A percentile compares a stretch with the other conserved stretches of the same genome.
phyloP scores from a whole-genome alignment of 2,797 vertebrate species.

The Agapornis canus region DNA sequence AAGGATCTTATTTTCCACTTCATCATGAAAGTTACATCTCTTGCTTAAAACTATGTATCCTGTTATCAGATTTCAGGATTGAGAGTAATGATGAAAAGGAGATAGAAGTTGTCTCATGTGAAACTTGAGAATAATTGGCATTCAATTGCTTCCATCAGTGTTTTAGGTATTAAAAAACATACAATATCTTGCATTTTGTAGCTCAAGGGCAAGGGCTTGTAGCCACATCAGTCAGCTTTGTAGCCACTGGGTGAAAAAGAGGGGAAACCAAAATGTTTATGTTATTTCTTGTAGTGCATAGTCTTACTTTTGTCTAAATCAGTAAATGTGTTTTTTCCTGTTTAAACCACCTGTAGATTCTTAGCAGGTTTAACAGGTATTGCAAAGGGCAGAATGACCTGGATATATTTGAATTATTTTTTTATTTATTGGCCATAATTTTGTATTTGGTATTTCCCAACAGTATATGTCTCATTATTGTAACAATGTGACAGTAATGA shows the following conservation, averaged over 20 bases:
- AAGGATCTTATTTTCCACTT: constrained; percentile 11
- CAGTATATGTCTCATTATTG: neutral
- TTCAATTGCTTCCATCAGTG: neutral
- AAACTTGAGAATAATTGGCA: neutral
- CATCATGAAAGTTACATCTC: neutral
- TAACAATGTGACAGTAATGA: neutral
- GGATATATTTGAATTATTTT: neutral
- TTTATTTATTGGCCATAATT: neutral
- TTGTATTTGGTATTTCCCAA: neutral
- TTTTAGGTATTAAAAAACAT: neutral
- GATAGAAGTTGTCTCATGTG: neutral
- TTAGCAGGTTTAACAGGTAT: neutral
- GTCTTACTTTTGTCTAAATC: neutral
- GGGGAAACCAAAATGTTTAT: neutral
- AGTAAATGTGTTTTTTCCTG: neutral
- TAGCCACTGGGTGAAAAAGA: neutral
- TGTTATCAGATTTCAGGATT: neutral
- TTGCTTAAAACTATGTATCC: neutral
- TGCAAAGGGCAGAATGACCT: neutral
- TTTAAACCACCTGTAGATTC: neutral
- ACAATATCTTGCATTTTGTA: neutral
- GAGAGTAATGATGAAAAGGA: neutral
- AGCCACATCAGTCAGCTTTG: neutral
- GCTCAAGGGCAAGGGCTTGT: neutral
- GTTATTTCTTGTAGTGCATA: neutral